phyloP scores from a whole-genome alignment of 2,888 invertebrate genomes.

The Polylopha cassiicola region DNA sequence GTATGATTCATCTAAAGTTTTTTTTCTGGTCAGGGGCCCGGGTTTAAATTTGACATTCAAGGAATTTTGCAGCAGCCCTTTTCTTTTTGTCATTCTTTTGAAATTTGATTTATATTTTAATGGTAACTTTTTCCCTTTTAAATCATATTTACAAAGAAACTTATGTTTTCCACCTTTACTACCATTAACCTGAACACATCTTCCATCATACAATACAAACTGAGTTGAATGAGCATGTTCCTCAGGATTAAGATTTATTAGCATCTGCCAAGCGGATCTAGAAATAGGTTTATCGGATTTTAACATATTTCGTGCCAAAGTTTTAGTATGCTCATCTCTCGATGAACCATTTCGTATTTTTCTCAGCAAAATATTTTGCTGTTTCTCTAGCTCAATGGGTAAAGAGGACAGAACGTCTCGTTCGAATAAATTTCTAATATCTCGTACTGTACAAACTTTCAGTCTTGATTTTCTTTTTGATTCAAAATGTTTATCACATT shows the following conservation, averaged over 20 bases:
- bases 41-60: constrained; percentile 70
- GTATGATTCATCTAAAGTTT: constrained; percentile 56
- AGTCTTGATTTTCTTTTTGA: constrained; percentile 51
- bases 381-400: constrained; percentile 48
- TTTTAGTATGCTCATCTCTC: constrained; percentile 49
- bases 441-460: constrained; percentile 62
- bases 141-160: constrained; percentile 49
- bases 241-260: constrained; percentile 60
- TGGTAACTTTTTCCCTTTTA: constrained; percentile 31
- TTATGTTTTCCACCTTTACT: constrained; percentile 57
- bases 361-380: constrained; percentile 48
- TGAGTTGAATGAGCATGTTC: constrained; percentile 43
- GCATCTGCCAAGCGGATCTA: constrained; percentile 64
- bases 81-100: constrained; percentile 32
- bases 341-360: constrained; percentile 55
- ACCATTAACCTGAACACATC: constrained; percentile 53
- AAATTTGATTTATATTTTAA: constrained; percentile 30
- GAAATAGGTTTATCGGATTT: constrained; percentile 48
- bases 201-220: constrained; percentile 57
- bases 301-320: constrained; percentile 48
- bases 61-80: constrained; percentile 48
- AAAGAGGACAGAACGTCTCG: constrained; percentile 49
- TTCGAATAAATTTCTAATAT: constrained; percentile 56
- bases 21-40: constrained; percentile 75
- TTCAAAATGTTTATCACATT: constrained; percentile 48